Base-by-base conservation (phyloP, 1,140 invertebrate species). In the Hyphantria cunea region DNA sequence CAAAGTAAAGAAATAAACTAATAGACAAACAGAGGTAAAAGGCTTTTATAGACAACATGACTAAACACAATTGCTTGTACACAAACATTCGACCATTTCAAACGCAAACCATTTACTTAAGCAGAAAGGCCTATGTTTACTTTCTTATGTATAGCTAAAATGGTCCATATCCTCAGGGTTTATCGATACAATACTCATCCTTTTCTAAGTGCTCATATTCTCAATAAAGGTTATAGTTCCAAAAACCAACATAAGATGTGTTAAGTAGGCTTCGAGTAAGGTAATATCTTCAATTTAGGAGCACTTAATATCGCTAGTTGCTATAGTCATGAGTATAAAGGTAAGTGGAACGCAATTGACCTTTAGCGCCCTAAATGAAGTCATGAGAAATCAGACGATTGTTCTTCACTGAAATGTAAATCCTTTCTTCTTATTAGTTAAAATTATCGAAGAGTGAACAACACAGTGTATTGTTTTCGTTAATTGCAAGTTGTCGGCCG, bases 371-470 rank as follows among this genome's bases (percentile, higher is more conserved):
- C 49, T 64, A 44, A 66, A 66, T 66, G 48, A 56, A 60, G 45
- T 70, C 60, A 60, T n/a, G 59, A 55, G 60, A 56, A 64, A 63
- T 58, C 54, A n/a, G n/a, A n/a, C n/a, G n/a, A n/a, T n/a, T n/a
- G 34, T 37, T 37, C 34, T 37, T 37, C 11, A 37, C 34, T 8
- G 34, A 37, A 37, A 37, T 11, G 34, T 8, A 13, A 13, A 44
- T 44, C 11, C 41, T 9, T 44, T n/a, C 3, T 11, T 8, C 8
- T n/a, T n/a, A 44, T 44, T 0, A n/a, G 6, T 44, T n/a, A n/a
- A n/a, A 44, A 44, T 44, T 44, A 44, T 12, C 12, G 41, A 7
- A n/a, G n/a, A n/a, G 6, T 37, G 8, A 37, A 37, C 34, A 8
- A 37, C 0, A 11, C 34, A 37, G 34, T 37, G 34, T 37, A 7